Evolutionary conservation across 2,113 vertebrate species (phyloP), one percentile per base, ranked within the genome.

Genomic region (Chloebia gouldiae): DNA sequence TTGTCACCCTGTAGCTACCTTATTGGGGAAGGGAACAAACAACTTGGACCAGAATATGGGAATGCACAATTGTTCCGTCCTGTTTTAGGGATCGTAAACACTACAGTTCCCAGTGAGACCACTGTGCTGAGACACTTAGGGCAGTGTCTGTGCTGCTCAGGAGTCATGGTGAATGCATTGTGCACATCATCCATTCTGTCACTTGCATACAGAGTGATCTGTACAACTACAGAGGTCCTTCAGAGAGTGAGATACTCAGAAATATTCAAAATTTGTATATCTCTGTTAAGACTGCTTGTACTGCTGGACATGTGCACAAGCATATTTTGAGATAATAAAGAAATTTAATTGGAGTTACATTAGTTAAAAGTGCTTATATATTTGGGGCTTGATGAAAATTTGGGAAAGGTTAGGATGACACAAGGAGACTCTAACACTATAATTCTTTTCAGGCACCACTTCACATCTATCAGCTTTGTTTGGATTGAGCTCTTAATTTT

Each of bases 21-120:
- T 21, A 28, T 5, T 16, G 25, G 33, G 18, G 21, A 61, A 69
- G 11, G 4, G 4, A 83, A 60, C 10, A 18, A 72, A 72, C 0
- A 0, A 42, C 60, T 37, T 65, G 49, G 37, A 53, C 10, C 30
- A 79, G n/a, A 28, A 73, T 39, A 45, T 0, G 1, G 30, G 19
- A 79, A 76, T 4, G 12, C 23, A 23, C 31, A 65, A 60, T 19
- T 33, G 13, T 9, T 69, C 5, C 5, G 1, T 60, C 37, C 51
- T 1, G 0, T 51, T 66, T 70, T 10, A 70, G 0, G 0, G 40
- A 81, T 42, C 24, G 33, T 63, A 63, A 88, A 37, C 15, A 37
- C 19, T 9, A 1, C 0, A 44, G 6, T 12, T 61, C 7, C 13
- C 35, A 75, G 31, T 10, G 28, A 30, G 13, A 53, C 31, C 24